Conservation (phyloP, 1,140 invertebrate genomes). For the Drosophila kikkawai region DNA sequence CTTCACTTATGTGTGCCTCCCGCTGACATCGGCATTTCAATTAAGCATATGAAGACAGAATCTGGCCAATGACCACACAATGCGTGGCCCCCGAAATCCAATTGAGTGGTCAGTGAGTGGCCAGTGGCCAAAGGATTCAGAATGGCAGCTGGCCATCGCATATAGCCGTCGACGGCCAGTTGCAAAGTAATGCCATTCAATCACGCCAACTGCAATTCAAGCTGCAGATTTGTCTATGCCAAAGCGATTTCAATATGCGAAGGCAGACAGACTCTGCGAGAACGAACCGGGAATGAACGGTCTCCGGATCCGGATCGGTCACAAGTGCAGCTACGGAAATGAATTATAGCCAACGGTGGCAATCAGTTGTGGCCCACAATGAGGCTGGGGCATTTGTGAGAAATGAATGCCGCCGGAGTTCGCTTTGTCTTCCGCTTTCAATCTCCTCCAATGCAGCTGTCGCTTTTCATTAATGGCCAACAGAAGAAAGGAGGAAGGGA, state of each 20-base stretch:
- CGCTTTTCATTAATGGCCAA: conserved; percentile 51
- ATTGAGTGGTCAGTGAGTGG: conserved; percentile 44
- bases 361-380: conserved; percentile 47
- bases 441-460: conserved; percentile 51
- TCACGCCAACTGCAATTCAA: conserved; percentile 29
- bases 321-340: conserved; percentile 45
- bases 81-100: conserved; percentile 42
- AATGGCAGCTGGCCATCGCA: conserved; percentile 19
- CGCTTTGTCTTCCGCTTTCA: conserved; percentile 46
- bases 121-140: conserved; percentile 15
- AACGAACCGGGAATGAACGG: not conserved
- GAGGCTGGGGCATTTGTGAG: conserved; percentile 45
- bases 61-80: conserved; percentile 39
- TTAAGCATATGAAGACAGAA: conserved; percentile 47
- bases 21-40: conserved; percentile 43
- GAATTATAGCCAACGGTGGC: conserved; percentile 44
- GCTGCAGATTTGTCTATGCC: conserved; percentile 39
- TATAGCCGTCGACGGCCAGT: conserved; percentile 12
- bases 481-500: not conserved
- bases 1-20: not conserved
- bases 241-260: conserved; percentile 48
- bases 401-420: conserved; percentile 46
- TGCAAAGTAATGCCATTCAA: conserved; percentile 45
- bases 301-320: conserved; percentile 15
- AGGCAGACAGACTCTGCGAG: not conserved